Conservation (phyloP, 2,113 vertebrate genomes). For the Morone chrysops region DNA sequence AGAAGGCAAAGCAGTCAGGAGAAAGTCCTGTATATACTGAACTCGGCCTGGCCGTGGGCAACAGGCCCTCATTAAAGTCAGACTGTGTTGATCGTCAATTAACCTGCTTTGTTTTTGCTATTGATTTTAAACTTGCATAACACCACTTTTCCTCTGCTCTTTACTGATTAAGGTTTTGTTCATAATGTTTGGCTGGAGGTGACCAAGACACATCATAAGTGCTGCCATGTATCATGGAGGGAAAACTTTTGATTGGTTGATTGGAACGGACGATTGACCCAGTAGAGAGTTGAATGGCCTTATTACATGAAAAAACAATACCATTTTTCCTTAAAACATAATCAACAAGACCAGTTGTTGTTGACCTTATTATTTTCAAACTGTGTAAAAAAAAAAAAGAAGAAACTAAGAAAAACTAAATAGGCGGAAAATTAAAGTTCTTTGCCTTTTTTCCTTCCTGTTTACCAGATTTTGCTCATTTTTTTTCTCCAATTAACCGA, state of each 20-base stretch:
- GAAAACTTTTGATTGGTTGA: slow-evolving; percentile 53
- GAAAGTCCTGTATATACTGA: slow-evolving; percentile 90
- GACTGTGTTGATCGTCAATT: slow-evolving; percentile 98
- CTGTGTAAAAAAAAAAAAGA: neutral
- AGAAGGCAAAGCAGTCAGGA: slow-evolving; percentile 89
- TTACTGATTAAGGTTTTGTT: slow-evolving; percentile 88
- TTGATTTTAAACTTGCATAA: slow-evolving; percentile 91
- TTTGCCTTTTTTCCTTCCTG: neutral
- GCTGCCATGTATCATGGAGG: slow-evolving; percentile 75
- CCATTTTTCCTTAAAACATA: neutral
- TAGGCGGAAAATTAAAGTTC: neutral
- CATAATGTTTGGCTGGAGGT: slow-evolving; percentile 87
- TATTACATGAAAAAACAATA: neutral
- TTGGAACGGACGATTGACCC: slow-evolving; percentile 35
- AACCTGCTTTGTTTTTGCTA: slow-evolving; percentile 96
- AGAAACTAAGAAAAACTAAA: too few relatives aligned
- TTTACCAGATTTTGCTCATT: neutral
- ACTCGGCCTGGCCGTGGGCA: slow-evolving; percentile 91
- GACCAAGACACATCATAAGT: slow-evolving; percentile 82
- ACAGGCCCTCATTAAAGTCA: slow-evolving; percentile 94
- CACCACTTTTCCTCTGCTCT: slow-evolving; percentile 85
- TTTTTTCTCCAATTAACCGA: neutral
- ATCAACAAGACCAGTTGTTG: neutral
- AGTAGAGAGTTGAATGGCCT: slow-evolving; percentile 14
- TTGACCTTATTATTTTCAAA: neutral